Percentiles rank a stretch among this genome's conserved stretches.
These are phyloP conservation scores for Menidia menidia DNA, from an alignment of 2,797 vertebrate genomes.

Conservation along the genomic window DNA sequence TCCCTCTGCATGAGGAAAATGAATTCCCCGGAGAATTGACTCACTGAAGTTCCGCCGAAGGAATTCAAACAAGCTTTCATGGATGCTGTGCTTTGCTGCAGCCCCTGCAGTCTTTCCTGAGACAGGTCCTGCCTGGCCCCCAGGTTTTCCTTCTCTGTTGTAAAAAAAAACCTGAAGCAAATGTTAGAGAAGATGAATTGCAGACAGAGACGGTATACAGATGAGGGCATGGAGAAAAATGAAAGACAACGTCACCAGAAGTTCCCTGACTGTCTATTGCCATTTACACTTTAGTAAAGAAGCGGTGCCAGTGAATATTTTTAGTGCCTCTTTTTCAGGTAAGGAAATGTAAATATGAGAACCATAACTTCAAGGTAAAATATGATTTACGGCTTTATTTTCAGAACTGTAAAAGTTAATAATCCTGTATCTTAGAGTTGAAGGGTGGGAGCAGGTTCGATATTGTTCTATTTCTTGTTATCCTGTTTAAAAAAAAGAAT, in stretches of 20 bases:
- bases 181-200: neutral
- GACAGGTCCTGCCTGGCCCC: neutral
- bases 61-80: slow-evolving; percentile 3
- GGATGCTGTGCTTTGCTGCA: slow-evolving; percentile 7
- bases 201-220: neutral
- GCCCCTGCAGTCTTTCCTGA: neutral
- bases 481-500: too few species aligned
- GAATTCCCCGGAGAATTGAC: slow-evolving; percentile 9
- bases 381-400: too few species aligned
- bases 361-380: too few species aligned
- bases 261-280: neutral
- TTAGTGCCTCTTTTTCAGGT: too few species aligned
- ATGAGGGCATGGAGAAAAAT: too few species aligned
- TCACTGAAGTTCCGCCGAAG: slow-evolving; percentile 5
- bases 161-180: neutral
- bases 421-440: too few species aligned
- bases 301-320: too few species aligned
- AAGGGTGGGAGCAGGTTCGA: too few species aligned
- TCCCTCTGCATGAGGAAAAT: slow-evolving; percentile 7
- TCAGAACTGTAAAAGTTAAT: too few species aligned
- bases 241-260: neutral
- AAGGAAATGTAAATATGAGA: too few species aligned
- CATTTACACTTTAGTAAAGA: neutral
- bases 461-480: too few species aligned
- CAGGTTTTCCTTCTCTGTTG: neutral